Evolutionary conservation across 2,797 vertebrate species (phyloP), one percentile per base, ranked within the genome.

Genomic region (Todus mexicanus): DNA sequence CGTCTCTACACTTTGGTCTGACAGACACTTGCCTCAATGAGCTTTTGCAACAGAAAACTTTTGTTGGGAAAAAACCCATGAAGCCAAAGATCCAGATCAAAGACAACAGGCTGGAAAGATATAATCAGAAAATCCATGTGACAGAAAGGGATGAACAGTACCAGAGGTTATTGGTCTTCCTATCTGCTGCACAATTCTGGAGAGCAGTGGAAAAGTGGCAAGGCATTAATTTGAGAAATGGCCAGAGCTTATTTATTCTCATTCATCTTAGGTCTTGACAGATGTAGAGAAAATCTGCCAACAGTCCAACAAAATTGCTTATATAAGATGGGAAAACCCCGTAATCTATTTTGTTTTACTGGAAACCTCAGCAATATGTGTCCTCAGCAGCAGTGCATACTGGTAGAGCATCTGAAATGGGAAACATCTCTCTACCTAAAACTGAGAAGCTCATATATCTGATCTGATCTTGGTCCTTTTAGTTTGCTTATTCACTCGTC

Each of bases 21-120:
- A 83, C 75, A 92, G 89, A 79, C 76, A 73, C n/a, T 89, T 73
- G 17, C 27, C n/a, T 61, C 92, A 60, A 74, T 60, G 76, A 94
- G 64, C 65, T 93, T 89, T 84, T 86, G 74, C 72, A 84, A 57
- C 47, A 87, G 78, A 74, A 91, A 92, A 87, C 5, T 68, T 76
- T 11, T n/a, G 9, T 42, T 59, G 33, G 9, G 26, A 5, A 68
- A 92, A 68, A 61, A n/a, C 1, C 7, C 9, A 73, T 70, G 50
- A 89, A 72, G 29, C 11, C 37, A 63, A 85, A 85, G 43, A 54
- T 54, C n/a, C 50, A 74, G 22, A 68, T 38, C 9, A 68, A 90
- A 83, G 26, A 14, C 21, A 60, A 42, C 10, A 21, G 35, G 12
- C 56, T 84, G 80, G 26, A 81, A 27, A 69, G 20, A 76, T 90